A percentile compares a stretch with the other conserved stretches of the same genome.
phyloP scores from a whole-genome alignment of 1,140 invertebrate species.

The Macrotrachela quadricornifera region DNA sequence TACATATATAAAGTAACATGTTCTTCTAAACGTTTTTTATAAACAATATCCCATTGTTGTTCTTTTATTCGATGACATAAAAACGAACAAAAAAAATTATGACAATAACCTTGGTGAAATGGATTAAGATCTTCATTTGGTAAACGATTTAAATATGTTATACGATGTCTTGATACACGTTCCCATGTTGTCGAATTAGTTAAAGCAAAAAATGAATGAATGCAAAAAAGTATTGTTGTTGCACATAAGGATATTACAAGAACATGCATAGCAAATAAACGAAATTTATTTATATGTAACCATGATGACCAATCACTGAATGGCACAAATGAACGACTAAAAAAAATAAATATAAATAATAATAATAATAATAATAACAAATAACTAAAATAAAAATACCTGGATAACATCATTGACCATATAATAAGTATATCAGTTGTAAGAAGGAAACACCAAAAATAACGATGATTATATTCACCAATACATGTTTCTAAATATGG shows the following conservation, averaged over 20 bases:
- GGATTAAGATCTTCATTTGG: constrained; percentile 20
- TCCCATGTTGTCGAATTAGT: constrained; percentile 27
- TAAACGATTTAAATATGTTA: constrained; percentile 26
- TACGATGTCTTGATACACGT: constrained; percentile 19
- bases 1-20: too few relatives aligned
- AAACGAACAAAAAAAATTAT: neutral
- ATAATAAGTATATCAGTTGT: constrained; percentile 15
- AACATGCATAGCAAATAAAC: too few relatives aligned
- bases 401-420: constrained; percentile 13
- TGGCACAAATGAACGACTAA: too few relatives aligned
- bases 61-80: neutral
- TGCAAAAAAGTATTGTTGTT: constrained; percentile 16
- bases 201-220: constrained; percentile 25
- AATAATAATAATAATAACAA: neutral
- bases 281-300: too few relatives aligned
- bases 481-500: constrained; percentile 28
- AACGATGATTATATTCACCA: constrained; percentile 27
- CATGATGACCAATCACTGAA: too few relatives aligned
- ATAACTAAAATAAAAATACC: too few relatives aligned
- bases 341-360: neutral
- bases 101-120: constrained; percentile 14
- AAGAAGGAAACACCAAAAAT: constrained; percentile 23
- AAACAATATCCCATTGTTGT: too few relatives aligned
- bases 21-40: too few relatives aligned
- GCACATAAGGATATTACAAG: neutral